Evolutionary conservation across 1,140 invertebrate species (phyloP).

Genomic region (Yoshiicerus persimilis): DNA sequence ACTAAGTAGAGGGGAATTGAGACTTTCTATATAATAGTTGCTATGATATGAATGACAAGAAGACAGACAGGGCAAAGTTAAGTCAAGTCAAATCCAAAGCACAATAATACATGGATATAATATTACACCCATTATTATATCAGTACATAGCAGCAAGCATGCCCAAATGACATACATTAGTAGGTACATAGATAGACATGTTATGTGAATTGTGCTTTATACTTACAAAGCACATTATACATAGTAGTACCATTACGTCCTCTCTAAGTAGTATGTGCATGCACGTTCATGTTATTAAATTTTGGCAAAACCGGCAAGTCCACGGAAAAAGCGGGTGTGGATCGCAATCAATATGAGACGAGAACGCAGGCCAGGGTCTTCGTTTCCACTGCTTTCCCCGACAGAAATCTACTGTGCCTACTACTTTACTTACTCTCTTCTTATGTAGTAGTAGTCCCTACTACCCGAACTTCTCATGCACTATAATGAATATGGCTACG

Average conservation of each 20-base stretch:
- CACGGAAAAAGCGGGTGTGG: constrained; percentile 36
- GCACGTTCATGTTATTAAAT: constrained; percentile 10
- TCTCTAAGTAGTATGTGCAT: not conserved
- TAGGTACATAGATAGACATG: not conserved
- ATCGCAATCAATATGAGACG: constrained; percentile 35
- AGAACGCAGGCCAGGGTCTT: constrained; percentile 27
- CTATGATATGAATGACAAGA: not conserved
- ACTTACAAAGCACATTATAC: not conserved
- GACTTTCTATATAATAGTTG: not conserved
- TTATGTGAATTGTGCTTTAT: not conserved
- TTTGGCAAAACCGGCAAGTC: constrained; percentile 30
- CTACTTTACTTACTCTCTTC: not conserved
- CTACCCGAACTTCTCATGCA: not conserved
- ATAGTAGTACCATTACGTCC: not conserved
- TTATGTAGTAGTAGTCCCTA: not conserved
- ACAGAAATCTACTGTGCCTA: not conserved
- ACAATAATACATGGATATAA: not conserved
- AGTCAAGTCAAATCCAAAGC: not conserved
- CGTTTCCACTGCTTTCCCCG: not conserved
- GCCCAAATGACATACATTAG: not conserved
- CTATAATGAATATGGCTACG: not conserved
- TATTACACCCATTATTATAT: not conserved
- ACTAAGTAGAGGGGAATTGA: not conserved
- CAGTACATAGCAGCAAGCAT: not conserved
- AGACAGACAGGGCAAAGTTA: not conserved